These are phyloP conservation scores for Pelmatolapia mariae DNA, from an alignment of 2,113 vertebrate species.

Conservation along the genomic window DNA sequence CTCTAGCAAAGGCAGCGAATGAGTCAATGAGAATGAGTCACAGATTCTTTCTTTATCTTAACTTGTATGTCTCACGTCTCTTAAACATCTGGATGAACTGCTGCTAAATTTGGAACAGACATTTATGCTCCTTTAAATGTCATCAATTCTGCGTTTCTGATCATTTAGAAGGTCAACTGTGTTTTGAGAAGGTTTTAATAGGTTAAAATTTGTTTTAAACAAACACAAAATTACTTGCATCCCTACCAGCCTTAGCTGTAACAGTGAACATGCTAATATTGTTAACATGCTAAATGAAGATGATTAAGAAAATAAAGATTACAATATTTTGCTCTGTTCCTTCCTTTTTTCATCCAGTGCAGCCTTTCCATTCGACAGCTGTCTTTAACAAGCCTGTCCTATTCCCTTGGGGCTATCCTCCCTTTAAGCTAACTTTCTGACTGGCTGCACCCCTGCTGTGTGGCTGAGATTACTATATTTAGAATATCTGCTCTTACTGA, in stretches of 20 bases:
- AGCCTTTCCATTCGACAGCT: not conserved
- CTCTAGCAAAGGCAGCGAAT: not conserved
- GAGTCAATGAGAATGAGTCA: not conserved
- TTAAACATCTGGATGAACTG: not conserved
- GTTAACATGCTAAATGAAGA: not conserved
- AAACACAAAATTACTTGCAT: not conserved
- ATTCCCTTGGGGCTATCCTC: accelerated
- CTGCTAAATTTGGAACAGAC: not conserved
- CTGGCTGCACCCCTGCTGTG: not conserved
- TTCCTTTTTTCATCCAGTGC: not conserved
- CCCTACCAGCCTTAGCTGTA: not conserved
- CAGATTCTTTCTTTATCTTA: not conserved
- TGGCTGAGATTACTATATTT: not conserved
- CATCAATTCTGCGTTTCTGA: not conserved
- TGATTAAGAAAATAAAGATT: not conserved
- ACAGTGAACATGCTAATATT: not conserved
- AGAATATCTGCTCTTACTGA: not conserved
- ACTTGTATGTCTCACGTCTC: not conserved
- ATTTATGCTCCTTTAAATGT: not conserved
- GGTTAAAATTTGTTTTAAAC: not conserved
- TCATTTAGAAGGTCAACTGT: not conserved
- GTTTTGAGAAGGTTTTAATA: not conserved
- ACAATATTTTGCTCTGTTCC: not conserved
- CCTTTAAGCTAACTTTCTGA: not conserved
- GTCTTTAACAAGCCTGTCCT: not conserved